phyloP scores from a whole-genome alignment of 2,797 vertebrate species.

The Rhincodon typus region DNA sequence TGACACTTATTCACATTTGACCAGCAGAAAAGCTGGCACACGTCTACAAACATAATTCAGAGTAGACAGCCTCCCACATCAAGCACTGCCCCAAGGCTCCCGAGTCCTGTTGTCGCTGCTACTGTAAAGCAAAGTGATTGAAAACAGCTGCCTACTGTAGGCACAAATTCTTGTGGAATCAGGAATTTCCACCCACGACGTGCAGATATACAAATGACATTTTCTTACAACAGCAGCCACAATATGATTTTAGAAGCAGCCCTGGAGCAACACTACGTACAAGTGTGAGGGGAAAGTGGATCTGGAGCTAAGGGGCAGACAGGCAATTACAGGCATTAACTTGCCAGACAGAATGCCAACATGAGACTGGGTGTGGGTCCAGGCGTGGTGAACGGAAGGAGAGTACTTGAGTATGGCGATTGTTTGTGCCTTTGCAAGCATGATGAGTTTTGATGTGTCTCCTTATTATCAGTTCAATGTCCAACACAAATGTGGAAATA shows the following conservation, averaged over 20 bases:
- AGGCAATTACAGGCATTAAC: background rate
- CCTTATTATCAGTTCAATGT: no score
- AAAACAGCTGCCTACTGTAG: background rate
- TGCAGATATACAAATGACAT: background rate
- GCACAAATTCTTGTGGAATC: background rate
- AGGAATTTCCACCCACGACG: background rate
- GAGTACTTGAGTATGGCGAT: background rate
- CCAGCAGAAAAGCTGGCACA: background rate
- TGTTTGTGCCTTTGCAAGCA: no score
- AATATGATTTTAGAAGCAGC: background rate
- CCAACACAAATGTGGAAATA: no score
- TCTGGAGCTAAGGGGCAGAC: background rate
- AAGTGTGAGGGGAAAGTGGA: background rate
- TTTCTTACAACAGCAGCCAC: slow-evolving; percentile 3
- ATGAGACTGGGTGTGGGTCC: background rate
- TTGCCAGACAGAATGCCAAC: background rate
- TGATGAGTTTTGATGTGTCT: no score
- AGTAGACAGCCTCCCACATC: background rate
- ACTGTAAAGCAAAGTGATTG: background rate
- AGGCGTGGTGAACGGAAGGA: background rate
- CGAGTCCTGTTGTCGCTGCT: background rate
- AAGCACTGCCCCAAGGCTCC: background rate
- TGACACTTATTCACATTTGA: background rate
- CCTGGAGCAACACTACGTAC: background rate
- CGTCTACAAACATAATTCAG: background rate